phyloP scores from a whole-genome alignment of 2,113 vertebrate genomes.

The Oryctolagus cuniculus region DNA sequence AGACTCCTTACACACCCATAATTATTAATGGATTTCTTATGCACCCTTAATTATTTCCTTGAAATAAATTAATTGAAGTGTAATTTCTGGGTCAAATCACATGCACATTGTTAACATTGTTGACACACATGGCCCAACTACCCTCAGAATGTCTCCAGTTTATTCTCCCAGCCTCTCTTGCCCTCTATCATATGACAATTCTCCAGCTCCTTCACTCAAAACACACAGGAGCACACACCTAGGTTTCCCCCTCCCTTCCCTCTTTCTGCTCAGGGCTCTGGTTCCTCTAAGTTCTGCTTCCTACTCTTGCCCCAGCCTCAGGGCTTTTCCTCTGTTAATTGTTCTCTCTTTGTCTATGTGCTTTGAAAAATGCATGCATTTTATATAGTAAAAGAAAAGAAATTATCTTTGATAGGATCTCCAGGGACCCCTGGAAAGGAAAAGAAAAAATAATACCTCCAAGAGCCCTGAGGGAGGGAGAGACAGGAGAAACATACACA shows the following conservation, averaged over 20 bases:
- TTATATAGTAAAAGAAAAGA: background rate
- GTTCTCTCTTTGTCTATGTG: background rate
- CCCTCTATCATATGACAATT: background rate
- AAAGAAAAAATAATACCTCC: background rate
- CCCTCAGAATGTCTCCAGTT: background rate
- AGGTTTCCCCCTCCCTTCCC: too few species aligned
- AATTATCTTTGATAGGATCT: too few species aligned
- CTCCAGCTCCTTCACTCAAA: background rate
- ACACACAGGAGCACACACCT: background rate
- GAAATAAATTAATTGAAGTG: background rate
- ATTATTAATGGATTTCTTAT: background rate
- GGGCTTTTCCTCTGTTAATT: background rate
- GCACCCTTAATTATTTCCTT: background rate
- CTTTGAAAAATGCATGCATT: background rate
- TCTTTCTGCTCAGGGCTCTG: background rate
- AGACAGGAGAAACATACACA: too few species aligned
- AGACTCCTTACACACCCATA: background rate
- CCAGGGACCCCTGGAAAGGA: background rate
- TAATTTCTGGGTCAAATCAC: background rate
- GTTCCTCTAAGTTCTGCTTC: rapidly evolving
- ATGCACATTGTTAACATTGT: background rate
- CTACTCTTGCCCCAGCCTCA: background rate
- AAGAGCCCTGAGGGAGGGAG: too few species aligned
- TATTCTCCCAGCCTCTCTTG: background rate
- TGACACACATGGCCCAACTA: background rate